These are phyloP conservation scores for Nycticebus coucang DNA, from an alignment of 2,113 vertebrate species.

Conservation along the genomic window DNA sequence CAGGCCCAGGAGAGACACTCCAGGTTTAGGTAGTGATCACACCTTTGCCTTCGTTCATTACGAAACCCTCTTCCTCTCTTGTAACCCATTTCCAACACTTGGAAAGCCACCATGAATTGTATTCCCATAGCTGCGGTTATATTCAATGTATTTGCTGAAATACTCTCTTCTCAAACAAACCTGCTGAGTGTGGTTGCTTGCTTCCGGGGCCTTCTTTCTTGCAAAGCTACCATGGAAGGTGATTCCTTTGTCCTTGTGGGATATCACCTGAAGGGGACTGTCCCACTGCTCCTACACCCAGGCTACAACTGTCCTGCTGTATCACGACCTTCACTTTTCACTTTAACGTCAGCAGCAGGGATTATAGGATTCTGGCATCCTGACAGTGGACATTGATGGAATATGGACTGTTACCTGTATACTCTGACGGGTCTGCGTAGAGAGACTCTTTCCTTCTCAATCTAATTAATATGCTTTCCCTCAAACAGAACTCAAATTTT, in stretches of 20 bases:
- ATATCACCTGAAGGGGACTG: not conserved
- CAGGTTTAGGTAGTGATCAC: not conserved
- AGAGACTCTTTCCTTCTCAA: not conserved
- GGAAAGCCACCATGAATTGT: not conserved
- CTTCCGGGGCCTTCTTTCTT: not conserved
- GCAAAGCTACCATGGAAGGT: not conserved
- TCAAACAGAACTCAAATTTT: not conserved
- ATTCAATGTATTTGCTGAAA: not conserved
- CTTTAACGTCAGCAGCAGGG: not conserved
- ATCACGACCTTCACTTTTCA: not conserved
- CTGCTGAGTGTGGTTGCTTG: not conserved
- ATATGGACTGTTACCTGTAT: accelerated
- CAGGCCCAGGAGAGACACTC: not conserved
- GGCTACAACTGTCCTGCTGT: not conserved
- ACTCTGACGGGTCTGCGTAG: not conserved
- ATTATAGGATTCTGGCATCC: not conserved
- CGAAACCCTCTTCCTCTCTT: not conserved
- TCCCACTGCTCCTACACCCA: not conserved
- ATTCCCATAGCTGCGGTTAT: not conserved
- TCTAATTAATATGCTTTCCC: not conserved
- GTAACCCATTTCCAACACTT: not conserved
- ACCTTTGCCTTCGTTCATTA: not conserved
- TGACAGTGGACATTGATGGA: not conserved
- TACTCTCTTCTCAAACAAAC: not conserved
- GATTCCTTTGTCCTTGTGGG: not conserved